A percentile compares a stretch with the other conserved stretches of the same genome.
These are phyloP conservation scores for Automeris io DNA, from an alignment of 2,888 invertebrate genomes.

Conservation along the genomic window DNA sequence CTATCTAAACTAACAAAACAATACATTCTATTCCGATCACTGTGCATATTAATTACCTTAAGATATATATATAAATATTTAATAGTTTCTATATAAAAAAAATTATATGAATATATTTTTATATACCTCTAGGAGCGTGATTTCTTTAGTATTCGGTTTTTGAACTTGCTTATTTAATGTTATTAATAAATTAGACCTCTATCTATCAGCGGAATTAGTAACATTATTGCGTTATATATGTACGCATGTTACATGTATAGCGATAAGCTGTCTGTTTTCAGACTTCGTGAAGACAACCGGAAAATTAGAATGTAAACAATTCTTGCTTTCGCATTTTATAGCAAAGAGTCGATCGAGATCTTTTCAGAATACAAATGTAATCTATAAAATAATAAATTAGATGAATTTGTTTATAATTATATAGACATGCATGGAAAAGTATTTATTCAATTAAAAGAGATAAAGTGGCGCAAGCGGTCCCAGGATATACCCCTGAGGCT, in stretches of 20 bases:
- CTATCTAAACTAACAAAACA: too few species aligned
- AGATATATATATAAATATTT: too few species aligned
- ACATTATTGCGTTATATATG: conserved; percentile 32
- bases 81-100: too few species aligned
- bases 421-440: conserved; percentile 36
- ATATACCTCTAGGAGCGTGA: too few species aligned
- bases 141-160: too few species aligned
- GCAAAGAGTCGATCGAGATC: neutral
- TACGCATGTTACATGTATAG: conserved; percentile 43
- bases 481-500: conserved; percentile 57
- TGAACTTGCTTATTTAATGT: too few species aligned
- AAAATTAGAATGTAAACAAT: conserved; percentile 71
- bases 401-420: conserved; percentile 33
- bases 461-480: conserved; percentile 47
- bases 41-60: too few species aligned
- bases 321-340: neutral
- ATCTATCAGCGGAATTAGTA: conserved; percentile 32
- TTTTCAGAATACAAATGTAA: neutral
- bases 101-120: too few species aligned
- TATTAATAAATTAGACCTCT: neutral
- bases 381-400: conserved; percentile 12
- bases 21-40: too few species aligned
- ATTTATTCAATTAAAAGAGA: conserved; percentile 67
- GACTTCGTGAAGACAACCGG: conserved; percentile 68
- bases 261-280: conserved; percentile 43